Evolutionary conservation across 2,888 invertebrate species (phyloP).

Genomic region (Drosophila infuscata): DNA sequence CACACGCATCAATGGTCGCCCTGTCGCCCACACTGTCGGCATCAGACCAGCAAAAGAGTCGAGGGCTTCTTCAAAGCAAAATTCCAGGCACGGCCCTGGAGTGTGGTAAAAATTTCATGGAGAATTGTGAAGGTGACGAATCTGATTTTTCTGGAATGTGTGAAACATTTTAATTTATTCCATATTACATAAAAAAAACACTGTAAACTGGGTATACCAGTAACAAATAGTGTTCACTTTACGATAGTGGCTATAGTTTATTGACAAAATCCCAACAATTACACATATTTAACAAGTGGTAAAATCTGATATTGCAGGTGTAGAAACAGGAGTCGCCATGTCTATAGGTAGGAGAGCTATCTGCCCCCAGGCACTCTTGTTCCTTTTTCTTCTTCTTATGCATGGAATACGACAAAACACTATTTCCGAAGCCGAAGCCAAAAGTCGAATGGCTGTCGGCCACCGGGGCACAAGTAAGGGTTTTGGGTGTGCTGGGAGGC

Average conservation of each 20-base stretch:
- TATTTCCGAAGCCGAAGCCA: neutral
- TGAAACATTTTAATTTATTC: conserved; percentile 66
- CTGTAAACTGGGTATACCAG: neutral
- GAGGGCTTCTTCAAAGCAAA: conserved; percentile 58
- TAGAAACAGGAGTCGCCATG: neutral
- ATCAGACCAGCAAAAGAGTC: conserved; percentile 19
- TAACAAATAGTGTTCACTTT: neutral
- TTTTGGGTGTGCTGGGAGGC: conserved; percentile 20
- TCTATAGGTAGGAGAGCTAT: neutral
- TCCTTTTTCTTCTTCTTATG: neutral
- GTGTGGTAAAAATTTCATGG: conserved; percentile 63
- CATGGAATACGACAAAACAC: neutral
- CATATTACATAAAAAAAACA: conserved; percentile 23
- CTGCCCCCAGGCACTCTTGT: neutral
- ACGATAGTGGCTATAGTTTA: neutral
- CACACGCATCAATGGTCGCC: conserved; percentile 69
- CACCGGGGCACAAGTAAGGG: conserved; percentile 1
- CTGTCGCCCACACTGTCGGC: conserved; percentile 24
- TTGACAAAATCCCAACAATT: neutral
- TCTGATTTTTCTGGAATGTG: conserved; percentile 73
- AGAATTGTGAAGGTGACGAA: conserved; percentile 73
- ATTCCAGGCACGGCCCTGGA: conserved; percentile 47
- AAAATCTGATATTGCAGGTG: neutral
- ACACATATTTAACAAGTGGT: neutral
- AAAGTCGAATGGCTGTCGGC: conserved; percentile 8